Percentiles rank a stretch among this genome's conserved stretches.
Evolutionary conservation across 2,888 invertebrate genomes (phyloP).

Genomic region (Dermolepida albohirtum): DNA sequence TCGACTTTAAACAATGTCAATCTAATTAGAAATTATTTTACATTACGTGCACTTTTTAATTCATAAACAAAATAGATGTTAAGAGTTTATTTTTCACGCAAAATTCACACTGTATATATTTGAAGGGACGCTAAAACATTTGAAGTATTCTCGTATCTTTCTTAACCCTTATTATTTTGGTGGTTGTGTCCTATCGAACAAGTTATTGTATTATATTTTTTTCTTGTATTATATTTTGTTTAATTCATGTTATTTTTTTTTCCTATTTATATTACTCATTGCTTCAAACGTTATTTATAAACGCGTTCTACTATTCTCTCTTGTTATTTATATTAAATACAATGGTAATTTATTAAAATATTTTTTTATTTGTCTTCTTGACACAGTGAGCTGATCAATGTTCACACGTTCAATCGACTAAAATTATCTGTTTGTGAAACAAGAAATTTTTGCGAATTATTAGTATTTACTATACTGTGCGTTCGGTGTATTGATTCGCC

Average conservation of each 20-base stretch:
- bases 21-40: no score
- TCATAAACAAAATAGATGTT: slow-evolving; percentile 1
- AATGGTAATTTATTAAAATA: slow-evolving; percentile 39
- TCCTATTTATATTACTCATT: slow-evolving; percentile 38
- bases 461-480: background rate
- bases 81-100: background rate
- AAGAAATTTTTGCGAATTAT: slow-evolving; percentile 17
- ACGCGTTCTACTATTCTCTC: slow-evolving; percentile 14
- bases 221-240: slow-evolving; percentile 39
- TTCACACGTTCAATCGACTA: no score
- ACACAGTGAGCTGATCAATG: no score
- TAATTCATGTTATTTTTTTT: slow-evolving; percentile 40
- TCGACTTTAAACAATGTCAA: no score
- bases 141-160: slow-evolving; percentile 21
- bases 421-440: slow-evolving; percentile 4
- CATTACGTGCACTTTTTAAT: background rate
- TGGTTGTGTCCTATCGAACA: slow-evolving; percentile 49
- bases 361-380: background rate
- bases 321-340: slow-evolving; percentile 42
- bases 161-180: slow-evolving; percentile 45
- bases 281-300: slow-evolving; percentile 38
- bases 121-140: background rate
- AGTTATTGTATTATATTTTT: slow-evolving; percentile 49
- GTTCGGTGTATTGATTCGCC: slow-evolving; percentile 19
- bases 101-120: background rate